Evolutionary conservation across 2,797 vertebrate species (phyloP), one percentile per base, ranked within the genome.

Genomic region (Danio jaintianensis): DNA sequence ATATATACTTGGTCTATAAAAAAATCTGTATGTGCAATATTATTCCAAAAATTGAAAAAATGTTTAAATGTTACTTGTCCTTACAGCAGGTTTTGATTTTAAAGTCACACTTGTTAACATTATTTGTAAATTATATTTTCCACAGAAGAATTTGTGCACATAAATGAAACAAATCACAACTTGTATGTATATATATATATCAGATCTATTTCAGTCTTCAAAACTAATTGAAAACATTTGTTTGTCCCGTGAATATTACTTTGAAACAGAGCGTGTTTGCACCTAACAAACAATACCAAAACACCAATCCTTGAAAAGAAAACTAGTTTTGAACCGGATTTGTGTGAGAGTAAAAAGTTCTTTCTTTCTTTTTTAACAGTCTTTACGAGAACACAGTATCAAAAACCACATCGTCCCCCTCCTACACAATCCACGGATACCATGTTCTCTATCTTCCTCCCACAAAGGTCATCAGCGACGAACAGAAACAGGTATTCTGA

Each of bases 391-490:
- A 94, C 87, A 93, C 91, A 92, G 93, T 95, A 96, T 96, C 93
- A 92, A 87, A 93, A 94, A 96, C 96, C 96, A 94, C 96, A 96
- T 96, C 94, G 92, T 87, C 87, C 91, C 87, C 95, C 96, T 93
- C 96, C 96, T 92, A 95, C 96, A 87, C 94, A 89, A 91, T 87
- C 90, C 87, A 88, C 89, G 89, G 59, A 90, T 92, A 90, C 89
- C 78, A 80, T 92, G 89, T 90, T 92, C 88, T 93, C 94, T 90
- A 92, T 93, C 81, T 90, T 90, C 91, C 94, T 90, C 84, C 92
- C 96, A 96, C 93, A 97, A 97, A 98, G 96, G 96, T 98, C 96
- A 97, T 95, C 93, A 68, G 88, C 74, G 69, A 85, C 89, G 92
- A 96, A 94, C 93, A 93, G 89, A 92, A 84, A 89, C 81, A 89